Conservation (phyloP, 2,797 vertebrate species). For the Garrulus glandarius region DNA sequence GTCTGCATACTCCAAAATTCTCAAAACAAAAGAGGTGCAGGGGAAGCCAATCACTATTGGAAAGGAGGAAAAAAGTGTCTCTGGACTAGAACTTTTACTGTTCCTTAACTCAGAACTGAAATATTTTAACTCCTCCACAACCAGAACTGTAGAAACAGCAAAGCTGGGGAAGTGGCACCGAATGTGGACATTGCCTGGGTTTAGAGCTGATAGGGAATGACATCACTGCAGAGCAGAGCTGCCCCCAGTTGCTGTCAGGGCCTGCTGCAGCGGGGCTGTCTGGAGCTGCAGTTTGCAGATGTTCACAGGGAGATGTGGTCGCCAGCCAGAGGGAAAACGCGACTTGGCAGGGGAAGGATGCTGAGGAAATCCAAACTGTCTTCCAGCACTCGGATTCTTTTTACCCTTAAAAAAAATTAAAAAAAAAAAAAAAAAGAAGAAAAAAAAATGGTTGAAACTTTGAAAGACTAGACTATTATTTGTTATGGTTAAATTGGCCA, state of each 20-base stretch:
- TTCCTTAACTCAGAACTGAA: constrained; percentile 63
- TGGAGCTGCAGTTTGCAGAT: neutral
- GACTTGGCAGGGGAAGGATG: constrained; percentile 40
- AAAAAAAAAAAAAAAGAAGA: neutral
- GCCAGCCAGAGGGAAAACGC: constrained; percentile 11
- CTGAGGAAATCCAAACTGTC: constrained; percentile 25
- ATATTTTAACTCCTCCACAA: constrained; percentile 45
- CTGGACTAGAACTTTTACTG: neutral
- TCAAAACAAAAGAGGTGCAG: constrained; percentile 62
- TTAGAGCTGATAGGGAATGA: neutral
- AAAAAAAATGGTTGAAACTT: neutral
- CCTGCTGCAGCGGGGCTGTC: neutral
- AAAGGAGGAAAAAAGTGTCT: neutral
- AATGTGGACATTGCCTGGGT: neutral
- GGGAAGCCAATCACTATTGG: neutral
- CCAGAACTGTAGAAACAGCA: neutral
- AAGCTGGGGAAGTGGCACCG: neutral
- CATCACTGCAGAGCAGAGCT: neutral
- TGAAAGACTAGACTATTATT: constrained; percentile 42
- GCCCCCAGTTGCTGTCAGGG: neutral
- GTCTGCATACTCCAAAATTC: constrained; percentile 38
- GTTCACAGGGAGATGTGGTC: neutral
- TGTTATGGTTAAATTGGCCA: constrained; percentile 57
- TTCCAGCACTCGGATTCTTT: constrained; percentile 1
- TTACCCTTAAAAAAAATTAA: neutral